phyloP scores from a whole-genome alignment of 2,797 vertebrate genomes.

The Crenuchus spilurus region DNA sequence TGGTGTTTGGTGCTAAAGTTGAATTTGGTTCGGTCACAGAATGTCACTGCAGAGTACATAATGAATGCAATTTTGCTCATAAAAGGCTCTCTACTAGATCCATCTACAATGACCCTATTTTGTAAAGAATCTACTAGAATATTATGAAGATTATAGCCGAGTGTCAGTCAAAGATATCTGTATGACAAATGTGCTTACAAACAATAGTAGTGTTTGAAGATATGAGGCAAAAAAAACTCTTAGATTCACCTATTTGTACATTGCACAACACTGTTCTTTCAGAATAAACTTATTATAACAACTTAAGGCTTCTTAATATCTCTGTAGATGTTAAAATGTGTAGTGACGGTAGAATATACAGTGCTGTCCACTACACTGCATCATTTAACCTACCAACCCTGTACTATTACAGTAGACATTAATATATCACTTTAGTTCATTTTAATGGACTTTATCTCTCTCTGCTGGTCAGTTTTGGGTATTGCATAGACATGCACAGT shows the following conservation, averaged over 20 bases:
- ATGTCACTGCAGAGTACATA: slow-evolving; percentile 22
- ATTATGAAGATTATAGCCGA: background rate
- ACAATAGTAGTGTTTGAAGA: background rate
- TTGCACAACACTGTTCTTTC: background rate
- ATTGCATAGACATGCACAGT: background rate
- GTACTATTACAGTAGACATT: no score
- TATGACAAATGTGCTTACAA: background rate
- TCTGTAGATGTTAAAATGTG: background rate
- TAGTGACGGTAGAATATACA: no score
- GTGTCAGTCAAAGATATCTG: slow-evolving; percentile 15
- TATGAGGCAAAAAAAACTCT: slow-evolving; percentile 2
- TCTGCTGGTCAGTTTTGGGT: slow-evolving; percentile 17
- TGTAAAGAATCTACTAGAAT: no score
- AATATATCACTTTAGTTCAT: no score
- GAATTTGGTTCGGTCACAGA: slow-evolving; percentile 24
- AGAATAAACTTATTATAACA: slow-evolving; percentile 9
- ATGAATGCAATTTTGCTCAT: slow-evolving; percentile 4
- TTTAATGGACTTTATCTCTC: background rate
- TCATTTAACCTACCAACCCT: no score
- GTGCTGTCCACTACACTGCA: no score
- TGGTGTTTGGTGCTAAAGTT: slow-evolving; percentile 13
- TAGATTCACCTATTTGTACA: slow-evolving; percentile 11
- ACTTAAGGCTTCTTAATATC: background rate
- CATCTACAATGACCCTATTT: background rate
- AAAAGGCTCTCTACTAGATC: slow-evolving; percentile 19